phyloP scores from a whole-genome alignment of 1,140 invertebrate genomes.

The Tetramorium simillimum region DNA sequence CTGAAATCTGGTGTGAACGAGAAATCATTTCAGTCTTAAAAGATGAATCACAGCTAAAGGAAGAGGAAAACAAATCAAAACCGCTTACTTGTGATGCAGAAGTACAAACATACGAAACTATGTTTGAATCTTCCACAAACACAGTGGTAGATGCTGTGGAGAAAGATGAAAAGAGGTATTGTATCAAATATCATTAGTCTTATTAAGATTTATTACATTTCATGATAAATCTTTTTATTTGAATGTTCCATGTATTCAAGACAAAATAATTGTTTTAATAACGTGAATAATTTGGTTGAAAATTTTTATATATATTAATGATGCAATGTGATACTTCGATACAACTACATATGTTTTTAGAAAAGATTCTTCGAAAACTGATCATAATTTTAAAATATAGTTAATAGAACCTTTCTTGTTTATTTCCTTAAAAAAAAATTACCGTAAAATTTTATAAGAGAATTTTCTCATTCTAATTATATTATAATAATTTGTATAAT shows the following conservation, averaged over 20 bases:
- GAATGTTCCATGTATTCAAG: neutral
- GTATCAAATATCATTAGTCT: neutral
- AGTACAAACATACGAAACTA: conserved; percentile 77
- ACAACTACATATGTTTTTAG: neutral
- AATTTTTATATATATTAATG: neutral
- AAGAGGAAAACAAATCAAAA: conserved; percentile 74
- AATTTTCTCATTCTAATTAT: neutral
- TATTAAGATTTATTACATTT: conserved; percentile 17
- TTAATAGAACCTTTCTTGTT: neutral
- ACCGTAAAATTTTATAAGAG: neutral
- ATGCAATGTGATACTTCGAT: neutral
- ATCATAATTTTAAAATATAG: neutral
- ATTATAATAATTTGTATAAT: conserved; percentile 8
- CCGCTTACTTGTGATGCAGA: conserved; percentile 59
- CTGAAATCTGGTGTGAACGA: conserved; percentile 75
- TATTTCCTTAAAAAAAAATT: neutral
- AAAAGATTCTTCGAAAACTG: neutral
- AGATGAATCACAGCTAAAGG: conserved; percentile 73
- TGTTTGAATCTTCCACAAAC: conserved; percentile 71
- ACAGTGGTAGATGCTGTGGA: conserved; percentile 32
- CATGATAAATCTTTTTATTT: neutral
- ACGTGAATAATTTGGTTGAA: neutral
- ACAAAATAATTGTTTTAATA: neutral
- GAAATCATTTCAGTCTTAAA: conserved; percentile 78
- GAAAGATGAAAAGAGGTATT: conserved; percentile 40